These are phyloP conservation scores for Shinisaurus crocodilurus DNA, from an alignment of 2,113 vertebrate genomes.

Conservation along the genomic window DNA sequence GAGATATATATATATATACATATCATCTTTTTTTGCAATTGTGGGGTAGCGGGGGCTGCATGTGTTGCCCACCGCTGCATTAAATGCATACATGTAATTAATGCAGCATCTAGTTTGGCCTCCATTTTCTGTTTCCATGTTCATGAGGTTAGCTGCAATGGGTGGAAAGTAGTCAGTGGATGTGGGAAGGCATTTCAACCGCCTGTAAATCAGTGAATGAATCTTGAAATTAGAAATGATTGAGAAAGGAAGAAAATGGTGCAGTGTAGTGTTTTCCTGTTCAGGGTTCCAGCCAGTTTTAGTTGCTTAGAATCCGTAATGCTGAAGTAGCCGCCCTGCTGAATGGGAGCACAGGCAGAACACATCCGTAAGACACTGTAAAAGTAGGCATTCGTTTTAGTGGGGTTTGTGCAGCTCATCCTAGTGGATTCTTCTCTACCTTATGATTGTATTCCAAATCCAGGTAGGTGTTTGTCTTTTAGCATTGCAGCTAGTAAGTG, in stretches of 20 bases:
- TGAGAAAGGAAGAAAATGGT: too few species aligned
- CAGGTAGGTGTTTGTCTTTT: background rate
- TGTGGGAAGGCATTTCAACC: background rate
- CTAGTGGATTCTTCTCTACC: too few species aligned
- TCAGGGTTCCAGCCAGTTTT: background rate
- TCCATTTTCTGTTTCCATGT: rapidly evolving
- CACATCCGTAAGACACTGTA: background rate
- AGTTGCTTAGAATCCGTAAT: background rate
- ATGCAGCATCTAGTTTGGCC: too few species aligned
- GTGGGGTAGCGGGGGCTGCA: too few species aligned
- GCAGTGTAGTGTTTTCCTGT: too few species aligned
- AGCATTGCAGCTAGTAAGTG: background rate
- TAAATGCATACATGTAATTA: too few species aligned
- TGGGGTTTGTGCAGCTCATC: background rate
- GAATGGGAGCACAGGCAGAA: background rate
- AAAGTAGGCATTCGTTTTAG: background rate
- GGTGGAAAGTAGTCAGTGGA: background rate
- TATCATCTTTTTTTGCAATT: too few species aligned
- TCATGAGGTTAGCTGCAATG: background rate
- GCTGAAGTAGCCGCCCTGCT: background rate
- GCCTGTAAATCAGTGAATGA: background rate
- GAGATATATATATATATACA: too few species aligned
- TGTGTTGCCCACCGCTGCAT: too few species aligned
- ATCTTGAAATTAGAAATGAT: background rate
- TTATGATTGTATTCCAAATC: background rate